A percentile compares a stretch with the other conserved stretches of the same genome.
Conservation (phyloP, 2,888 invertebrate genomes). For the Hirtodrosophila duncani region DNA sequence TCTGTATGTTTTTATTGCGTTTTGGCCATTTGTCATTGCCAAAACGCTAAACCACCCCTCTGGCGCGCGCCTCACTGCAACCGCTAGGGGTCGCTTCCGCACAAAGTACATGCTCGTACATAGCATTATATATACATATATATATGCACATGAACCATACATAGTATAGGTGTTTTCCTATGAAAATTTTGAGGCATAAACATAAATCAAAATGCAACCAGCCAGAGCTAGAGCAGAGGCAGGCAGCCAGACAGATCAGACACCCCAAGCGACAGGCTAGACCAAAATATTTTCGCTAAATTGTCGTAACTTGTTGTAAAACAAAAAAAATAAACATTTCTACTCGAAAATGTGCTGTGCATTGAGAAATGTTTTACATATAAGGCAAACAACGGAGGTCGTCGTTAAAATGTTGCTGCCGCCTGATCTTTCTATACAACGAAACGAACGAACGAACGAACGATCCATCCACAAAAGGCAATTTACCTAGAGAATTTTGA, state of each 20-base stretch:
- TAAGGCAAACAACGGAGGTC: slow-evolving; percentile 28
- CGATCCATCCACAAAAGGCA: too few relatives aligned
- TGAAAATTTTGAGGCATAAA: background rate
- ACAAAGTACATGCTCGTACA: background rate
- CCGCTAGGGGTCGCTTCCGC: slow-evolving; percentile 17
- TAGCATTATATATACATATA: slow-evolving; percentile 6
- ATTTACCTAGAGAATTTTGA: too few relatives aligned
- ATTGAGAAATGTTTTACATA: slow-evolving; percentile 13
- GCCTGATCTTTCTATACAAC: too few relatives aligned
- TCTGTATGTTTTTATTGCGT: slow-evolving; percentile 20
- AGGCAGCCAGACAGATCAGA: too few relatives aligned
- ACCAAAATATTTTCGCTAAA: too few relatives aligned
- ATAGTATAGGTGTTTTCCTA: too few relatives aligned
- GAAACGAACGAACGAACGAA: too few relatives aligned
- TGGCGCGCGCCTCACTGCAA: slow-evolving; percentile 8
- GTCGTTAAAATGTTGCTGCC: too few relatives aligned
- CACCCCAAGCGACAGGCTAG: too few relatives aligned
- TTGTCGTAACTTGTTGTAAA: too few relatives aligned
- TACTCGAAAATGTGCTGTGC: slow-evolving; percentile 3
- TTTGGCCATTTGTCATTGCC: slow-evolving; percentile 52
- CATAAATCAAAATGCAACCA: slow-evolving; percentile 24
- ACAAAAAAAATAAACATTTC: background rate
- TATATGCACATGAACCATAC: too few relatives aligned
- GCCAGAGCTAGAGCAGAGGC: too few relatives aligned
- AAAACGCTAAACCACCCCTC: slow-evolving; percentile 32